These are phyloP conservation scores for Theocolax elegans DNA, from an alignment of 1,140 invertebrate genomes.

Conservation along the genomic window DNA sequence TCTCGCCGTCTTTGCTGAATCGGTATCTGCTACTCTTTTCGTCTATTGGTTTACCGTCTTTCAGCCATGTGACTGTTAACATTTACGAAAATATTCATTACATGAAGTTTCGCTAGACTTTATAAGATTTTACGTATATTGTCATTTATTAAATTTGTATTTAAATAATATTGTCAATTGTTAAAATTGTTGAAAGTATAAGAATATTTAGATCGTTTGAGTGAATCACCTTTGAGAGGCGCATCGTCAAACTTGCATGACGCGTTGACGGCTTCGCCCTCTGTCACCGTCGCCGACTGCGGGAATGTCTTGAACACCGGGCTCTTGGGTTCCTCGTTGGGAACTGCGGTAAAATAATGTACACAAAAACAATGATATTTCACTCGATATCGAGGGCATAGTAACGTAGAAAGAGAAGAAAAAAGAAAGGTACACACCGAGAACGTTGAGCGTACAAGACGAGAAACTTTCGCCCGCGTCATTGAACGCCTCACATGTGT, in stretches of 20 bases:
- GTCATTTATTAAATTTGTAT: no score
- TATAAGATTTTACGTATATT: no score
- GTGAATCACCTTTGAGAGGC: conserved; percentile 71
- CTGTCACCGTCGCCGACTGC: conserved; percentile 83
- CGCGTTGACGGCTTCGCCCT: conserved; percentile 85
- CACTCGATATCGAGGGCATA: no score
- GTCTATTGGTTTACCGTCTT: conserved; percentile 88
- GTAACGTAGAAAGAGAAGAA: no score
- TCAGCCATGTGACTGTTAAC: conserved; percentile 80
- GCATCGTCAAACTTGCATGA: conserved; percentile 80
- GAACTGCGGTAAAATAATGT: conserved; percentile 70
- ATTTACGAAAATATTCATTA: no score
- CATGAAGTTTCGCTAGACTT: no score
- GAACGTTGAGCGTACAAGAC: conserved; percentile 86
- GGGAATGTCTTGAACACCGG: conserved; percentile 92
- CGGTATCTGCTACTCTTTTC: conserved; percentile 80
- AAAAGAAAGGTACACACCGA: conserved; percentile 63
- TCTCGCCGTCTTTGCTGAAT: conserved; percentile 83
- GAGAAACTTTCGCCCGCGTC: conserved; percentile 93
- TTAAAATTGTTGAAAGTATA: no score
- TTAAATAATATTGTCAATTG: no score
- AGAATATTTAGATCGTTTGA: no score
- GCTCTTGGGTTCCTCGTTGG: conserved; percentile 85
- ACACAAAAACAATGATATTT: no score
- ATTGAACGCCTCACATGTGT: conserved; percentile 97